Conservation (phyloP, 2,888 invertebrate species). For the Argyra leucocephala region DNA sequence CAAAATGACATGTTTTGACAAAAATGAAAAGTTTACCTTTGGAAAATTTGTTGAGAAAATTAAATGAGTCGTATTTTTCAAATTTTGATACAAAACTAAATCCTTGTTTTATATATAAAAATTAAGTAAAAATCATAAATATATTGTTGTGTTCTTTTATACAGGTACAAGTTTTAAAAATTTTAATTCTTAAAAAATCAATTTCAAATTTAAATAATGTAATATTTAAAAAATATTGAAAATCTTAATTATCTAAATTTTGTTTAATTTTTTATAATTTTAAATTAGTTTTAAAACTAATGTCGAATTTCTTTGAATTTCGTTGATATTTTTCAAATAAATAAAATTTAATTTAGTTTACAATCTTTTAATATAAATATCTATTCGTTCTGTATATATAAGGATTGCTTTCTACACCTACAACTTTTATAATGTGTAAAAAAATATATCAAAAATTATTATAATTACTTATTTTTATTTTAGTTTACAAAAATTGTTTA, state of each 20-base stretch:
- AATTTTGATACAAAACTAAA: neutral
- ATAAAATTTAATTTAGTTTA: too few species aligned
- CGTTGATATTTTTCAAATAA: too few species aligned
- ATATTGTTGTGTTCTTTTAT: neutral
- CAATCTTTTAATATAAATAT: too few species aligned
- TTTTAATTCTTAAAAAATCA: neutral
- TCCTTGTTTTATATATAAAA: neutral
- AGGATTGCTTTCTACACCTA: too few species aligned
- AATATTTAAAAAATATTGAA: neutral
- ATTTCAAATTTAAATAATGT: neutral
- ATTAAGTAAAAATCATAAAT: neutral
- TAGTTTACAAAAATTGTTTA: neutral
- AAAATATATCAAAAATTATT: neutral
- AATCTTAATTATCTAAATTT: too few species aligned
- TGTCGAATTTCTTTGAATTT: too few species aligned
- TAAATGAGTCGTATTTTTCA: neutral
- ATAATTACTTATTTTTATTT: neutral
- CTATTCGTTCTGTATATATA: too few species aligned
- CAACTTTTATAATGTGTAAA: too few species aligned
- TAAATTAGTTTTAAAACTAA: too few species aligned
- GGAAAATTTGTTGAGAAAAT: neutral
- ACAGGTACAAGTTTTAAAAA: neutral
- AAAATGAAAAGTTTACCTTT: conserved; percentile 20
- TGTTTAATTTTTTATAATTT: too few species aligned
- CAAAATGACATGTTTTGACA: conserved; percentile 26